Conservation (phyloP, 1,140 invertebrate species). For the Aleiodes sp. region DNA sequence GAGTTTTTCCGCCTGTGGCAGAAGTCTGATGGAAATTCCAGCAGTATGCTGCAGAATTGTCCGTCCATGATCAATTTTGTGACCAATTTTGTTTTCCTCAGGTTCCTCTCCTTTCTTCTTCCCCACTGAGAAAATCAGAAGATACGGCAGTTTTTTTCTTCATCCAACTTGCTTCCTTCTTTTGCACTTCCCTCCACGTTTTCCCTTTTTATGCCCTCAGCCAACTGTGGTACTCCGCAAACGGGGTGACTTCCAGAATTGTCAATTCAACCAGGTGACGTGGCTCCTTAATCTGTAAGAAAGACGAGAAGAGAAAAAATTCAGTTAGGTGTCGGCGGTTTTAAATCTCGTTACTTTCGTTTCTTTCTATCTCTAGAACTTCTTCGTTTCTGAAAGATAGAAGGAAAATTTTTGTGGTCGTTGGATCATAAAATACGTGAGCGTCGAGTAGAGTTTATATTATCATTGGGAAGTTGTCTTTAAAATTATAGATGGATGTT, state of each 20-base stretch:
- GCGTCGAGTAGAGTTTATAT: not conserved
- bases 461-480: not conserved
- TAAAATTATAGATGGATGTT: not conserved
- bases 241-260: not conserved
- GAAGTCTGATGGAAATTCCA: no score
- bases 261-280: constrained; percentile 8
- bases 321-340: constrained; percentile 30
- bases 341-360: constrained; percentile 29
- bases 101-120: not conserved
- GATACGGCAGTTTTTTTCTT: not conserved
- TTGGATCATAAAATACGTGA: not conserved
- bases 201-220: not conserved
- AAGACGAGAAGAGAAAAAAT: constrained; percentile 33
- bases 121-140: not conserved
- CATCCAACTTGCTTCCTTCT: not conserved
- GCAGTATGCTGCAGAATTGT: not conserved
- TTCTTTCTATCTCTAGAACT: no score
- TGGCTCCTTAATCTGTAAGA: constrained; percentile 34
- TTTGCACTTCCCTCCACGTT: not conserved
- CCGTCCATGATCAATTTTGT: not conserved
- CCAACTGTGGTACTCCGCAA: not conserved
- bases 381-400: no score
- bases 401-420: no score
- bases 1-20: no score
- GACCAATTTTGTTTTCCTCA: not conserved